Percentiles rank a stretch among this genome's conserved stretches.
Conservation (phyloP, 1,140 invertebrate species). For the Agrypnia vestita region DNA sequence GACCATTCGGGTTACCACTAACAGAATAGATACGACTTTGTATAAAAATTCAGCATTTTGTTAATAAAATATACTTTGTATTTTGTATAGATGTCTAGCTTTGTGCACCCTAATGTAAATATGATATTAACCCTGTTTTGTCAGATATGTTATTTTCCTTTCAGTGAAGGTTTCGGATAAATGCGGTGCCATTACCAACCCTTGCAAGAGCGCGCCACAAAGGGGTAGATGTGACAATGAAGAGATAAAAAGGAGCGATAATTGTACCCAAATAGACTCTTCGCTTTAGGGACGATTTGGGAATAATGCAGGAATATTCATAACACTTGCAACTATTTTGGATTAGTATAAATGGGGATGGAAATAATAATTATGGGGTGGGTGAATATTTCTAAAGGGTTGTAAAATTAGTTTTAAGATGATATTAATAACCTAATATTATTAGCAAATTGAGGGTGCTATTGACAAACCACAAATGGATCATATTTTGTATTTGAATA, state of each 20-base stretch:
- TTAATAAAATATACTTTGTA: too few species aligned
- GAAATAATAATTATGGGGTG: too few species aligned
- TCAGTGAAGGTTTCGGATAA: not conserved
- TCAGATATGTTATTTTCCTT: not conserved
- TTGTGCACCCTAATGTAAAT: too few species aligned
- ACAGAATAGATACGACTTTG: too few species aligned
- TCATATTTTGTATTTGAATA: too few species aligned
- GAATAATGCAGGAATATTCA: slow-evolving; percentile 10
- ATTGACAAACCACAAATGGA: too few species aligned
- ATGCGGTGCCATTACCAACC: slow-evolving; percentile 12
- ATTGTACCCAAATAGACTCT: slow-evolving; percentile 37
- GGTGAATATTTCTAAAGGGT: not conserved
- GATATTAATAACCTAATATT: too few species aligned
- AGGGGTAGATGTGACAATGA: slow-evolving; percentile 27
- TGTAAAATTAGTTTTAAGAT: not conserved
- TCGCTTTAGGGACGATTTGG: slow-evolving; percentile 12
- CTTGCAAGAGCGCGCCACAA: not conserved
- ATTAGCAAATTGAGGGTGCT: too few species aligned
- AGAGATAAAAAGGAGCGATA: slow-evolving; percentile 39
- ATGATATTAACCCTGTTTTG: not conserved
- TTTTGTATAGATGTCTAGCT: too few species aligned
- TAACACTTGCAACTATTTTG: not conserved
- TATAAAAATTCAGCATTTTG: too few species aligned
- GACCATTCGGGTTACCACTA: too few species aligned
- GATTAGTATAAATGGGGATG: too few species aligned